Conservation (phyloP, 2,113 vertebrate genomes). For the Gnathonemus longibarbis region DNA sequence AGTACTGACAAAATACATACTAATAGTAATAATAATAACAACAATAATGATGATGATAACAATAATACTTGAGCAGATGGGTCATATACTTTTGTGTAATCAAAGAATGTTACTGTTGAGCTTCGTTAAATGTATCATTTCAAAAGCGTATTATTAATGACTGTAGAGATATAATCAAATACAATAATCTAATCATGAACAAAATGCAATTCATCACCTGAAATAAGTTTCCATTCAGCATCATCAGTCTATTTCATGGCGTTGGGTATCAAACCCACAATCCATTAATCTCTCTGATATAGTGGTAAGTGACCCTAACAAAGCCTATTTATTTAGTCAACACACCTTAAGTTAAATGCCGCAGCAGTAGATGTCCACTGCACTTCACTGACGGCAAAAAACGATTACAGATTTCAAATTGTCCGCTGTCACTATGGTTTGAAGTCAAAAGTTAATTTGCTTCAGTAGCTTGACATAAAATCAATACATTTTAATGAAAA, state of each 20-base stretch:
- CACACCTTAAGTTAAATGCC: neutral
- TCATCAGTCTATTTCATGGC: neutral
- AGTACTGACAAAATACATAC: neutral
- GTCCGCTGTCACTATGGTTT: slow-evolving; percentile 48
- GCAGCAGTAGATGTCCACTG: slow-evolving; percentile 34
- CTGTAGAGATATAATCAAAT: neutral
- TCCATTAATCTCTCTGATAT: neutral
- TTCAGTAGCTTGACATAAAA: slow-evolving; percentile 42
- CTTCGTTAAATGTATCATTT: neutral
- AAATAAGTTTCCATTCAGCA: neutral
- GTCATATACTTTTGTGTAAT: neutral
- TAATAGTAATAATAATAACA: neutral
- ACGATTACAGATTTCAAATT: slow-evolving; percentile 52
- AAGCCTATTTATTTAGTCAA: neutral
- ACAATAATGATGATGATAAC: neutral
- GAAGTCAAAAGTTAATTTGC: slow-evolving; percentile 56
- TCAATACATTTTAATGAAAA: slow-evolving; percentile 45
- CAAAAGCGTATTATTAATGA: neutral
- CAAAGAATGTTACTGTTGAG: neutral
- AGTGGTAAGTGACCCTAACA: neutral
- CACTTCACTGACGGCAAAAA: slow-evolving; percentile 38
- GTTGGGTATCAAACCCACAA: neutral
- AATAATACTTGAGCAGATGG: neutral
- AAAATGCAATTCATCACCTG: neutral
- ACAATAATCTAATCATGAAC: neutral